These are phyloP conservation scores for Antheraea assamensis DNA, from an alignment of 2,888 invertebrate genomes.

Conservation along the genomic window DNA sequence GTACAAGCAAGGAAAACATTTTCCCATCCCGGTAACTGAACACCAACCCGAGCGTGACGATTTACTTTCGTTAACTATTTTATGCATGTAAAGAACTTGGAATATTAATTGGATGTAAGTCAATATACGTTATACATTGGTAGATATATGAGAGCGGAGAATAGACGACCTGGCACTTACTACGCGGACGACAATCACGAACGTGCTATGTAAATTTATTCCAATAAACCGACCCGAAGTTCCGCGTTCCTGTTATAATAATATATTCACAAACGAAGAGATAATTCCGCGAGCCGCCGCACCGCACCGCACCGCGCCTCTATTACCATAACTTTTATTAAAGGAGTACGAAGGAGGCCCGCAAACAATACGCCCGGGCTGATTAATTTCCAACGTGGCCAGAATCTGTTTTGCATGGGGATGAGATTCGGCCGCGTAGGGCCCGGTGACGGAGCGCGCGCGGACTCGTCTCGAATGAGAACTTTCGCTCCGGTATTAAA, in stretches of 20 bases:
- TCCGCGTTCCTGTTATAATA: conserved; percentile 74
- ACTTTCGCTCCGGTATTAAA: conserved; percentile 7
- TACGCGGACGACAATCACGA: conserved; percentile 61
- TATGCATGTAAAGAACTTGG: background rate
- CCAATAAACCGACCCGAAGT: conserved; percentile 73
- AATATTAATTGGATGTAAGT: too few relatives aligned
- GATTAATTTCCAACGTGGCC: conserved; percentile 75
- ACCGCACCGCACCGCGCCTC: conserved; percentile 36
- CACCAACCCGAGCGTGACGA: too few relatives aligned
- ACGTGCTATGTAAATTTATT: conserved; percentile 79
- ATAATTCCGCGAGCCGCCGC: conserved; percentile 74
- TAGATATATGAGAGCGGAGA: conserved; percentile 75
- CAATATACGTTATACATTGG: conserved; percentile 53
- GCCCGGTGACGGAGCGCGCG: background rate
- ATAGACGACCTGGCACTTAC: conserved; percentile 65
- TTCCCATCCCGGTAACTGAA: background rate
- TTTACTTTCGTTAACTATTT: background rate
- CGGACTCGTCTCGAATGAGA: background rate
- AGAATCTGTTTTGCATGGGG: conserved; percentile 75
- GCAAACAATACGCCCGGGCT: conserved; percentile 71
- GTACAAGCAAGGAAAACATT: conserved; percentile 32
- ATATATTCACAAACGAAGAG: conserved; percentile 81
- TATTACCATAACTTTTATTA: conserved; percentile 82
- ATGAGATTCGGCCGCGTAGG: conserved; percentile 37
- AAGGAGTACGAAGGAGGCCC: conserved; percentile 67